Evolutionary conservation across 2,797 vertebrate genomes (phyloP).

Genomic region (Epinephelus malabaricus): DNA sequence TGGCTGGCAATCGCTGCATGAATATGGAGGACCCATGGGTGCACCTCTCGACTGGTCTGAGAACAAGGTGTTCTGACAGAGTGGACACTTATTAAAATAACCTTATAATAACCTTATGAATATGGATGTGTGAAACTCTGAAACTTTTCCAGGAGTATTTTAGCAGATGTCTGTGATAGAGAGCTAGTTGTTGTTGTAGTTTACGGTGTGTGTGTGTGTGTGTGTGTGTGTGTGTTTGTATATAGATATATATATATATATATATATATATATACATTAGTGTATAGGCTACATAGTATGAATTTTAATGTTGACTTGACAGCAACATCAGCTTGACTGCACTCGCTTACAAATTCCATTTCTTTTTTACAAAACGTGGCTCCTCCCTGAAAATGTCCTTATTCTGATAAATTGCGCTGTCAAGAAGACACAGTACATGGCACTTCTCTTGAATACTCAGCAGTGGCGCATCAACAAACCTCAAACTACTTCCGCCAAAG

Average conservation of each 20-base stretch:
- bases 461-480: conserved; percentile 31
- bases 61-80: conserved; percentile 68
- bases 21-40: conserved; percentile 66
- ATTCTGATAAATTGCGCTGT: conserved; percentile 48
- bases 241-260: not conserved
- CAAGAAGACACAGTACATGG: conserved; percentile 23
- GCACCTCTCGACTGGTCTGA: conserved; percentile 39
- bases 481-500: conserved; percentile 35
- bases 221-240: not conserved
- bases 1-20: conserved; percentile 43
- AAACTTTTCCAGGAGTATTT: conserved; percentile 35
- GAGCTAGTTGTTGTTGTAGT: not conserved
- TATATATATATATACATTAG: not conserved
- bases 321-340: conserved; percentile 19
- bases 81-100: conserved; percentile 67
- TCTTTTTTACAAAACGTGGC: conserved; percentile 24
- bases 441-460: conserved; percentile 40
- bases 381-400: conserved; percentile 20
- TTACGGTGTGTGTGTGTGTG: not conserved
- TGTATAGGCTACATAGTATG: not conserved
- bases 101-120: conserved; percentile 70
- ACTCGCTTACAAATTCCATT: conserved; percentile 10
- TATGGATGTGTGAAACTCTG: conserved; percentile 52
- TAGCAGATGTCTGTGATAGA: not conserved
- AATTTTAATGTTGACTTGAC: conserved; percentile 8